phyloP scores from a whole-genome alignment of 2,113 vertebrate species.

The Drymodes brunneopygia region DNA sequence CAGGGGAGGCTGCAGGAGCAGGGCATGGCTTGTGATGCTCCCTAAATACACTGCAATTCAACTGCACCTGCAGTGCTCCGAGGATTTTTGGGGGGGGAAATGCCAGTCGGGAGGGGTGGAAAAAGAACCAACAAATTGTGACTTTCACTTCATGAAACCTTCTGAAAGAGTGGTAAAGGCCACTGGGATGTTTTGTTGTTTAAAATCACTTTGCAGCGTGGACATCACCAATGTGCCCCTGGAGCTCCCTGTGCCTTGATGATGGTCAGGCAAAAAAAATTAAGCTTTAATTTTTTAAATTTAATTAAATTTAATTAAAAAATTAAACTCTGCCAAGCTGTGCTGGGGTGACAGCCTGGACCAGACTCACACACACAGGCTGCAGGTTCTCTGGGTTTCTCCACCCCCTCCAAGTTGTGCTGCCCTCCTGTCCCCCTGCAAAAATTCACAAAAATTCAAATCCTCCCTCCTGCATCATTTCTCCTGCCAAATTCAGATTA shows the following conservation, averaged over 20 bases:
- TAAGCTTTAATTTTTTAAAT: too few relatives aligned
- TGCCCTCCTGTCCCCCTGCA: not conserved
- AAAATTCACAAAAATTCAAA: too few relatives aligned
- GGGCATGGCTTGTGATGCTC: not conserved
- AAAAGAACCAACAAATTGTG: not conserved
- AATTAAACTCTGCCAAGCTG: not conserved
- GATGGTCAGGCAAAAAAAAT: not conserved
- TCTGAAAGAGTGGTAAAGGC: not conserved
- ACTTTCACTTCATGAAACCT: not conserved
- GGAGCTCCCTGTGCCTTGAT: not conserved
- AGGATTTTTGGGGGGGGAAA: not conserved
- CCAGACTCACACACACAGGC: not conserved
- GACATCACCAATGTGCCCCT: rapidly evolving
- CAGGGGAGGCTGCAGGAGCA: not conserved
- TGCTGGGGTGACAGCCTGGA: not conserved
- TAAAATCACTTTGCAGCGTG: not conserved
- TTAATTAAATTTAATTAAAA: too few relatives aligned
- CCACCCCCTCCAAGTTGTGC: not conserved
- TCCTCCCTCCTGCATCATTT: not conserved
- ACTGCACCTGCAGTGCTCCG: not conserved
- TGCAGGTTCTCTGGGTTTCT: not conserved
- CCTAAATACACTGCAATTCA: rapidly evolving
- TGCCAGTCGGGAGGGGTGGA: not conserved
- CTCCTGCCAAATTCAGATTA: not conserved
- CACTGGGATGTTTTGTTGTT: not conserved